Evolutionary conservation across 2,888 invertebrate genomes (phyloP).

Genomic region (Lycophotia porphyrea): DNA sequence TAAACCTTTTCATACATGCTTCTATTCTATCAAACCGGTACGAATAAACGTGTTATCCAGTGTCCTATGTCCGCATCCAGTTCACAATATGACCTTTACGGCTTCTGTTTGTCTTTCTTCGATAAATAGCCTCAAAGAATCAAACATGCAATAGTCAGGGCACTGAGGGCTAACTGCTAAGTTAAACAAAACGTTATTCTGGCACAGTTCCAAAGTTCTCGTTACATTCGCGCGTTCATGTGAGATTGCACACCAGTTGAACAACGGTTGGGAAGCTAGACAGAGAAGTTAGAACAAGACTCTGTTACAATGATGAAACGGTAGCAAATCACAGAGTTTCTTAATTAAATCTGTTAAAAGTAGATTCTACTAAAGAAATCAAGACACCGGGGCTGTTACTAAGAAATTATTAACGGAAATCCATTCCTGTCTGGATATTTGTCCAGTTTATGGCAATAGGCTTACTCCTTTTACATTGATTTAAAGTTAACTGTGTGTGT

Average conservation of each 20-base stretch:
- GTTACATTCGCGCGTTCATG: conserved; percentile 29
- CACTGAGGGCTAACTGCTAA: conserved; percentile 38
- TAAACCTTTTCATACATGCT: neutral
- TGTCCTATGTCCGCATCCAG: no score
- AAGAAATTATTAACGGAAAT: neutral
- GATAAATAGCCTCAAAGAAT: neutral
- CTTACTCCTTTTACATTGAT: neutral
- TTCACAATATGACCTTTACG: no score
- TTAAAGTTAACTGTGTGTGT: neutral
- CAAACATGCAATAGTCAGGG: conserved; percentile 7
- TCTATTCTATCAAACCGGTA: neutral
- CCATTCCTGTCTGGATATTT: neutral
- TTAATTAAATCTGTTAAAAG: conserved; percentile 14
- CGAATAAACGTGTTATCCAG: no score
- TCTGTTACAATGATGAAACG: conserved; percentile 8
- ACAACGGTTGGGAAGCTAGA: neutral
- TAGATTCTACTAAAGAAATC: neutral
- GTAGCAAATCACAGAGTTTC: neutral
- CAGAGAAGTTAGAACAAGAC: neutral
- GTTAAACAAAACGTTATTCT: conserved; percentile 30
- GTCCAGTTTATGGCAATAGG: neutral
- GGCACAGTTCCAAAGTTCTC: conserved; percentile 44
- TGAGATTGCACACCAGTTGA: conserved; percentile 33
- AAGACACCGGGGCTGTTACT: neutral
- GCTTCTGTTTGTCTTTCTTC: neutral